Conservation (phyloP, 1,140 invertebrate species). For the Bemisia tabaci region DNA sequence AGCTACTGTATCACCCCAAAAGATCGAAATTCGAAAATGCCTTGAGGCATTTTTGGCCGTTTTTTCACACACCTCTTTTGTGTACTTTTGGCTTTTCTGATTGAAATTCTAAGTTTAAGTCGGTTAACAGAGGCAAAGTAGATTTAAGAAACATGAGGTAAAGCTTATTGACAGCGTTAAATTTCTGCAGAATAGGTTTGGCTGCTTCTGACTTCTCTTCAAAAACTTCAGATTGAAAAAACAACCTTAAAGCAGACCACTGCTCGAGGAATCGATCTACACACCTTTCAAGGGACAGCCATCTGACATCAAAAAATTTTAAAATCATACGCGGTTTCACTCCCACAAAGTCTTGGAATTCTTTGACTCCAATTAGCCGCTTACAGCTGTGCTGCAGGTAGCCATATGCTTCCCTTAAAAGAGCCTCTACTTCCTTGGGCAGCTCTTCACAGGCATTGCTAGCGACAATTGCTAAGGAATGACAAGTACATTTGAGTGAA, state of each 20-base stretch:
- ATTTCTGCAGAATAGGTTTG: background rate
- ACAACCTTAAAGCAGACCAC: background rate
- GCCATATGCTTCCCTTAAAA: background rate
- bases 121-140: background rate
- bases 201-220: background rate
- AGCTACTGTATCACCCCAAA: too few species aligned
- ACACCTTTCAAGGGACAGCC: slow-evolving; percentile 8
- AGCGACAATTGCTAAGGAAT: slow-evolving; percentile 27
- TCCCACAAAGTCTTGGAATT: background rate
- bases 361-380: background rate
- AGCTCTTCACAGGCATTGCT: slow-evolving; percentile 20
- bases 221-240: background rate
- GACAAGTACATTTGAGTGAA: slow-evolving; percentile 28
- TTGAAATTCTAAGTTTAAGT: slow-evolving; percentile 1
- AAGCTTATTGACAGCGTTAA: background rate
- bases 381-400: background rate
- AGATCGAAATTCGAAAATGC: too few species aligned
- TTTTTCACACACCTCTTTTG: too few species aligned
- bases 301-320: background rate
- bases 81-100: slow-evolving; percentile 2
- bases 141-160: slow-evolving; percentile 4
- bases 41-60: too few species aligned
- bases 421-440: background rate
- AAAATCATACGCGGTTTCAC: slow-evolving; percentile 6
- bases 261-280: slow-evolving; percentile 1